Evolutionary conservation across 2,888 invertebrate species (phyloP).

Genomic region (Aquatica leii): DNA sequence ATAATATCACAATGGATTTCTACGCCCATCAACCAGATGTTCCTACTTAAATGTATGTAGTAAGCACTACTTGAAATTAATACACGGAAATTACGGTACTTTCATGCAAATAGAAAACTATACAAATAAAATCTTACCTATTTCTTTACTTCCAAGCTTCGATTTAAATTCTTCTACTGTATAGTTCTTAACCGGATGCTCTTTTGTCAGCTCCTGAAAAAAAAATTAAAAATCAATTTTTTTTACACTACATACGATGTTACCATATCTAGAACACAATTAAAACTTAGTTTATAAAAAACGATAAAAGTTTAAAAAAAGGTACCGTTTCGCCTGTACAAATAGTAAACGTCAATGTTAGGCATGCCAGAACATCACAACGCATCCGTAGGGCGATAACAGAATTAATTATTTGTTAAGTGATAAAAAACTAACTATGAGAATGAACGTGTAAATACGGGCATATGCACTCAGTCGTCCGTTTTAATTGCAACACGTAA

Average conservation of each 20-base stretch:
- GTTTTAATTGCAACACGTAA: not conserved
- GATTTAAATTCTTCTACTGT: constrained; percentile 58
- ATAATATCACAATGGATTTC: no score
- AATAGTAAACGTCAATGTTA: constrained; percentile 21
- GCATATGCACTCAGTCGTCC: constrained; percentile 21
- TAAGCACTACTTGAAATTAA: no score
- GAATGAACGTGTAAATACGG: constrained; percentile 21
- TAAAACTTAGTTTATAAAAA: no score
- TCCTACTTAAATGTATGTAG: no score
- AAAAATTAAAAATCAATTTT: constrained; percentile 2
- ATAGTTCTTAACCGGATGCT: constrained; percentile 49
- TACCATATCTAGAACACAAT: not conserved
- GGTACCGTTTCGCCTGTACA: constrained; percentile 3
- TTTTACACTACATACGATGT: no score
- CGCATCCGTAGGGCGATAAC: constrained; percentile 37
- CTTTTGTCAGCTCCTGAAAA: constrained; percentile 57
- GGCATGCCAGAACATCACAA: constrained; percentile 27
- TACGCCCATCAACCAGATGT: no score
- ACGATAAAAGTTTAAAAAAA: not conserved
- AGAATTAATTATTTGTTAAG: constrained; percentile 36
- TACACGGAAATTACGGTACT: constrained; percentile 1
- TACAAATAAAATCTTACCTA: constrained; percentile 48
- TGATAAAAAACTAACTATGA: constrained; percentile 33
- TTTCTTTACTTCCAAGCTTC: constrained; percentile 55
- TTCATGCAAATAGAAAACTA: not conserved